Conservation (phyloP, 2,888 invertebrate species). For the Sphaerophoria taeniata region DNA sequence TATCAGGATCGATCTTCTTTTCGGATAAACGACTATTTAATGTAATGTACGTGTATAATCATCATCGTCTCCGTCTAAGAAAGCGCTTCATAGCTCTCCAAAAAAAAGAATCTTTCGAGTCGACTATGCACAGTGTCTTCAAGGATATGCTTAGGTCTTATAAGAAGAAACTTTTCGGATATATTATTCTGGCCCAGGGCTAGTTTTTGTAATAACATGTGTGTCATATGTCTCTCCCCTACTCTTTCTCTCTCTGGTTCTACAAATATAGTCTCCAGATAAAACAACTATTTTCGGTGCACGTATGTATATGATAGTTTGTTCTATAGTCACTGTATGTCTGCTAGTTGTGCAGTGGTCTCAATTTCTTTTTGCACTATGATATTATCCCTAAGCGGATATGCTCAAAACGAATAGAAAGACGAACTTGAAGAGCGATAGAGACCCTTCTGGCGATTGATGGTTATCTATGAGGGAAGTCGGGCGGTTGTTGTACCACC, state of each 20-base stretch:
- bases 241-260: background rate
- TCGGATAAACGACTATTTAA: constrained; percentile 73
- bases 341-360: constrained; percentile 3
- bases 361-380: constrained; percentile 10
- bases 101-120: background rate
- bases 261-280: constrained; percentile 41
- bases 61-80: constrained; percentile 57
- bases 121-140: constrained; percentile 56
- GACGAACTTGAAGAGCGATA: constrained; percentile 35
- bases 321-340: constrained; percentile 39
- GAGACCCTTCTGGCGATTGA: constrained; percentile 27
- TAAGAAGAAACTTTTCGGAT: constrained; percentile 60
- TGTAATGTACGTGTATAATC: constrained; percentile 71
- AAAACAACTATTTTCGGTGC: too few relatives aligned
- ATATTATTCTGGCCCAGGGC: constrained; percentile 65
- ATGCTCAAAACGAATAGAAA: constrained; percentile 45
- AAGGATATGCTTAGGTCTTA: constrained; percentile 12
- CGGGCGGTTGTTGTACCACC: constrained; percentile 32
- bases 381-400: constrained; percentile 51
- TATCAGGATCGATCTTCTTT: constrained; percentile 63
- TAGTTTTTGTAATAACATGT: constrained; percentile 64
- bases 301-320: too few relatives aligned
- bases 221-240: constrained; percentile 48
- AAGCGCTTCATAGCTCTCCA: too few relatives aligned
- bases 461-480: constrained; percentile 4